Conservation (phyloP, 2,797 vertebrate species). For the Sternarchorhynchus goeldii region DNA sequence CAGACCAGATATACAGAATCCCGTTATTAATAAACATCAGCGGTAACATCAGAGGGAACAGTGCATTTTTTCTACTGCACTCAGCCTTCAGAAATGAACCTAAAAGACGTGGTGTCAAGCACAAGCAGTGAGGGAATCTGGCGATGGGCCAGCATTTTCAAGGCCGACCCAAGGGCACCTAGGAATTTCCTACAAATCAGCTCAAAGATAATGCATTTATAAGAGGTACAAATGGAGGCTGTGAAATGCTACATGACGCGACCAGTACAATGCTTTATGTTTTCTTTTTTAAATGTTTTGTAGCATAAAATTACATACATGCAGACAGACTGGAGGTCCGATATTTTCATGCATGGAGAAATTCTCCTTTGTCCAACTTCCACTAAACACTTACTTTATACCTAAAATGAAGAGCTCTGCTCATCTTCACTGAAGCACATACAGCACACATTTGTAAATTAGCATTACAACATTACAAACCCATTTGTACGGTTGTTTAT, state of each 20-base stretch:
- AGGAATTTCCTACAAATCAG: slow-evolving; percentile 16
- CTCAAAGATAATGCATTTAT: background rate
- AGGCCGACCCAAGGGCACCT: slow-evolving; percentile 65
- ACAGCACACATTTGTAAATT: too few species aligned
- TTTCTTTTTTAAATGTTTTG: too few species aligned
- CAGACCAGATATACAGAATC: slow-evolving; percentile 48
- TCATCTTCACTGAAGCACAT: too few species aligned
- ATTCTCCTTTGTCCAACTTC: too few species aligned
- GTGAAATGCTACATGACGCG: background rate
- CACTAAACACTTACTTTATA: too few species aligned
- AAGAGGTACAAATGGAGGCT: background rate
- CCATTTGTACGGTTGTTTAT: too few species aligned
- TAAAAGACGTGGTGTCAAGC: slow-evolving; percentile 8
- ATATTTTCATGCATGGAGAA: too few species aligned
- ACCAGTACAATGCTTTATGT: too few species aligned
- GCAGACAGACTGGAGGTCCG: too few species aligned
- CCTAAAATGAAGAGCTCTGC: too few species aligned
- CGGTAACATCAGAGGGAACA: slow-evolving; percentile 31
- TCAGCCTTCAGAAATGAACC: slow-evolving; percentile 10
- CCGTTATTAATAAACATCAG: slow-evolving; percentile 57
- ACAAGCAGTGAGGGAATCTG: slow-evolving; percentile 11
- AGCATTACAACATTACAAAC: too few species aligned
- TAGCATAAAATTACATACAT: too few species aligned
- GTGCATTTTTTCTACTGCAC: slow-evolving; percentile 19
- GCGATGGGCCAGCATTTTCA: slow-evolving; percentile 44